Percentiles rank a stretch among this genome's conserved stretches.
phyloP scores from a whole-genome alignment of 2,797 vertebrate species.

The Loriculus beryllinus region DNA sequence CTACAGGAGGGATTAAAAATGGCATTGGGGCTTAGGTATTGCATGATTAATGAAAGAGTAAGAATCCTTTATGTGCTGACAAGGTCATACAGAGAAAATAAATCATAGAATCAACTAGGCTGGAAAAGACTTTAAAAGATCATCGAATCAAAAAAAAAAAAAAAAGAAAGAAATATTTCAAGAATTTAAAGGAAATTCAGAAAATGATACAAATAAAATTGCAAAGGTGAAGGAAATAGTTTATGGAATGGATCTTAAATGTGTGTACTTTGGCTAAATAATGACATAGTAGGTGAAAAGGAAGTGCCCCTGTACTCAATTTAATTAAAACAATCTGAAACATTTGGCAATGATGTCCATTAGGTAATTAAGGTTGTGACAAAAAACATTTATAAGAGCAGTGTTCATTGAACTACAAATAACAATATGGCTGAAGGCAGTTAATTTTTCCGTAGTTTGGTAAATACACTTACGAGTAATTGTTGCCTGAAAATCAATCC shows the following conservation, averaged over 20 bases:
- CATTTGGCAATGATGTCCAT: not conserved
- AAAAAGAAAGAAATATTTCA: not conserved
- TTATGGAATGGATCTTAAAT: not conserved
- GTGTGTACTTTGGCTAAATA: slow-evolving; percentile 20
- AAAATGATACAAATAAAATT: not conserved
- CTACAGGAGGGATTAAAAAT: not conserved
- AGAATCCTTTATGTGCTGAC: not conserved
- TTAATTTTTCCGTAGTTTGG: not conserved
- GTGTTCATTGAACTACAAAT: not conserved
- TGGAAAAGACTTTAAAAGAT: not conserved
- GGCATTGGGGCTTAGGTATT: not conserved
- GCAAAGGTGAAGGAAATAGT: not conserved
- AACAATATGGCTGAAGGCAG: not conserved
- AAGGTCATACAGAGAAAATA: not conserved
- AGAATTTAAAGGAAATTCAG: not conserved
- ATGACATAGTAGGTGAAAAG: not conserved
- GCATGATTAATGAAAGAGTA: not conserved
- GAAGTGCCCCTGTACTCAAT: not conserved
- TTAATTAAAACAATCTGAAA: slow-evolving; percentile 34
- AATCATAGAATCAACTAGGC: not conserved
- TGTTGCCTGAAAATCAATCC: not conserved
- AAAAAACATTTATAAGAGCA: not conserved
- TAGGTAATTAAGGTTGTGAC: not conserved
- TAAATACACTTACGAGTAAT: not conserved
- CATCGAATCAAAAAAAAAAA: not conserved